Conservation (phyloP, 2,797 vertebrate species). For the Chloroceryle inda region DNA sequence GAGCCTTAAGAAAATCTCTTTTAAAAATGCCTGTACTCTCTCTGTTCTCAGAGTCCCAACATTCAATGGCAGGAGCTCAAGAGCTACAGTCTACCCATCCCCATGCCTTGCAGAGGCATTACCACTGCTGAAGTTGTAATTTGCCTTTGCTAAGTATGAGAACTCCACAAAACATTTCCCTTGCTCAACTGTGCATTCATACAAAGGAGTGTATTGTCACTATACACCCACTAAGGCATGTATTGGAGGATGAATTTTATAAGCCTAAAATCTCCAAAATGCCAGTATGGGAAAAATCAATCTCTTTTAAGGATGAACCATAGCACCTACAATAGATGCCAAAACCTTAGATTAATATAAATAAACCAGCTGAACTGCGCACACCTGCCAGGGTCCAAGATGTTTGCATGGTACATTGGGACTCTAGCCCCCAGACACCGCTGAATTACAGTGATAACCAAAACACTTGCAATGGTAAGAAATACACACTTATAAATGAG, state of each 20-base stretch:
- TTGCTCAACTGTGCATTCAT: not conserved
- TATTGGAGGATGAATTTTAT: not conserved
- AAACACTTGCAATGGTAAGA: not conserved
- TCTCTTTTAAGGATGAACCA: not conserved
- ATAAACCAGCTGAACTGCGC: not conserved
- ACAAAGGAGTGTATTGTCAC: not conserved
- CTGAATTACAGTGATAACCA: not conserved
- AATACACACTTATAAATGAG: not conserved
- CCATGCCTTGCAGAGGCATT: not conserved
- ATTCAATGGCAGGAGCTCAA: not conserved
- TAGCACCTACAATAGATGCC: not conserved
- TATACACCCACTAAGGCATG: accelerated
- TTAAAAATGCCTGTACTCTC: not conserved
- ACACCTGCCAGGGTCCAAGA: not conserved
- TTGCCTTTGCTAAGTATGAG: not conserved
- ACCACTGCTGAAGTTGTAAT: not conserved
- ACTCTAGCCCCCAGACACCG: not conserved
- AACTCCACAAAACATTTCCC: not conserved
- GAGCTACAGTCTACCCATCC: not conserved
- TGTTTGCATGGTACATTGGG: not conserved
- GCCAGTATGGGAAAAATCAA: not conserved
- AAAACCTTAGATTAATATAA: not conserved
- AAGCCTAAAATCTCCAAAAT: not conserved
- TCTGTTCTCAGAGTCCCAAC: not conserved
- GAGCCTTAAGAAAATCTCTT: not conserved